Conservation (phyloP, 1,140 invertebrate genomes). For the Drosophila kurseongensis region DNA sequence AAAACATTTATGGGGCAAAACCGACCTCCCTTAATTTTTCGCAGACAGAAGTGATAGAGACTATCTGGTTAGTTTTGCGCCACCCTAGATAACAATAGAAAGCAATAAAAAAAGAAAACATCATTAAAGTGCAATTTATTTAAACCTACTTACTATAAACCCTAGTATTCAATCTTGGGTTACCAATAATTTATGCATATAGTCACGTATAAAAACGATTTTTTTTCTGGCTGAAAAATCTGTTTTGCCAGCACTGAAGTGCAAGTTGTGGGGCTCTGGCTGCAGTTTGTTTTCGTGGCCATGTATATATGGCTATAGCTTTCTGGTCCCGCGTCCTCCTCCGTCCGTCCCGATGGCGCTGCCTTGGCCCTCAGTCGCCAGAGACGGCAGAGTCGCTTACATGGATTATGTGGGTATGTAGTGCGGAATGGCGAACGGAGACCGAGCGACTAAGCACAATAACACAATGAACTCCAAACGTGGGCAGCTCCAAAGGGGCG, state of each 20-base stretch:
- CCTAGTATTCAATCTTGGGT: no score
- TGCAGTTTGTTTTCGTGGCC: constrained; percentile 52
- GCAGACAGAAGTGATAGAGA: no score
- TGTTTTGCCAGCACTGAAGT: constrained; percentile 18
- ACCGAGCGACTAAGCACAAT: constrained; percentile 75
- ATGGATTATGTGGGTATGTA: constrained; percentile 78
- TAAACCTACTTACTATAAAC: no score
- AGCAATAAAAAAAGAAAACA: no score
- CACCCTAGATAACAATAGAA: no score
- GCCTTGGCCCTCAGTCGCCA: constrained; percentile 12
- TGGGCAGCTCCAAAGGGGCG: constrained; percentile 28
- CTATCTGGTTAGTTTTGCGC: no score
- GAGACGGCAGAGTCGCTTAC: constrained; percentile 49
- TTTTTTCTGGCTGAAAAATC: not conserved
- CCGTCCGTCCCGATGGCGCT: constrained; percentile 19
- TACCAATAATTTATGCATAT: no score
- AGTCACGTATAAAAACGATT: no score
- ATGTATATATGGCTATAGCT: constrained; percentile 46
- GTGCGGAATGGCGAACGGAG: constrained; percentile 51
- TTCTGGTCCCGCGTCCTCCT: constrained; percentile 29
- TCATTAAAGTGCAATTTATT: no score
- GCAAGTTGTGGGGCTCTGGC: constrained; percentile 47
- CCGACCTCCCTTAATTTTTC: no score
- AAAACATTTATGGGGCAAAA: no score
- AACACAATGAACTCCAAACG: constrained; percentile 81